Conservation (phyloP, 2,797 vertebrate genomes). For the Varecia variegata region DNA sequence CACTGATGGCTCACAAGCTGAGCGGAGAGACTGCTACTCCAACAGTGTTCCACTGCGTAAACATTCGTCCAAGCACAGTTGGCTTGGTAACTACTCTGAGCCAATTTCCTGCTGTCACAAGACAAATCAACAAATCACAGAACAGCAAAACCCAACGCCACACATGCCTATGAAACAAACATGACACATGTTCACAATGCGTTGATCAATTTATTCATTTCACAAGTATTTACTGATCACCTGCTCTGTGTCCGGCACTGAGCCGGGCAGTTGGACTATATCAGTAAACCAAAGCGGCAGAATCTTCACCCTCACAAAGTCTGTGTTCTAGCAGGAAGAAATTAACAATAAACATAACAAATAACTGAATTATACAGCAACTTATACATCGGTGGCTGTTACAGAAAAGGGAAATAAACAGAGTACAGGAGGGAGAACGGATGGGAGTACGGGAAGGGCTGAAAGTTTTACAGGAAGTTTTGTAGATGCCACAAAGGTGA, state of each 20-base stretch:
- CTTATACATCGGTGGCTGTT: not conserved
- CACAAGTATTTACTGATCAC: not conserved
- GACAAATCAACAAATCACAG: not conserved
- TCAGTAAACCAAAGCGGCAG: not conserved
- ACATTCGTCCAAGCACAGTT: not conserved
- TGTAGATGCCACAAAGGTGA: not conserved
- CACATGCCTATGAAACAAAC: not conserved
- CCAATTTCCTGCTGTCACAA: not conserved
- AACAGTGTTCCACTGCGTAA: not conserved
- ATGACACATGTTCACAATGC: not conserved
- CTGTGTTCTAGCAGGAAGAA: not conserved
- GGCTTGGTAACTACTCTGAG: constrained; percentile 11
- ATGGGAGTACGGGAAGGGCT: not conserved
- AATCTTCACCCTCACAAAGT: not conserved
- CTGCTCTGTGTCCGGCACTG: not conserved
- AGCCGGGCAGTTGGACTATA: not conserved
- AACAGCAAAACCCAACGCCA: not conserved
- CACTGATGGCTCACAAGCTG: not conserved
- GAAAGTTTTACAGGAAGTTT: not conserved
- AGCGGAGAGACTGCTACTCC: not conserved
- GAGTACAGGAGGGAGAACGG: not conserved
- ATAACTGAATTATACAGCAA: not conserved
- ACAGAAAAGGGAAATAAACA: not conserved
- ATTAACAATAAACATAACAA: not conserved
- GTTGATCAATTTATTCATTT: not conserved